A percentile compares a stretch with the other conserved stretches of the same genome.
Evolutionary conservation across 1,140 invertebrate species (phyloP).

Genomic region (Atta colombica): DNA sequence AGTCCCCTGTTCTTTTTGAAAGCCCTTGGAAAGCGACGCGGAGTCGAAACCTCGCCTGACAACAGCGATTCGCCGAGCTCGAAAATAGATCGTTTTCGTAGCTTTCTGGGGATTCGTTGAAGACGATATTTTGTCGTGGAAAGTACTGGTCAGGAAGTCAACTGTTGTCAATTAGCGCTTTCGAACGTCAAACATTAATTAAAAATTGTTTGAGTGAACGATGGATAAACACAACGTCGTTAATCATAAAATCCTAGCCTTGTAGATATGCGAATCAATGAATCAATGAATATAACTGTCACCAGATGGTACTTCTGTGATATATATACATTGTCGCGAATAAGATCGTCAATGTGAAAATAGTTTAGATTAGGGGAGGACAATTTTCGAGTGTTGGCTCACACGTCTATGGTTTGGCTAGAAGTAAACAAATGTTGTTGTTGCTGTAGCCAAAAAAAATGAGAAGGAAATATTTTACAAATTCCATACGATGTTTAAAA

Average conservation of each 20-base stretch:
- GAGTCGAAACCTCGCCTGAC: conserved; percentile 51
- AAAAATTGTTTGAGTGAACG: not conserved
- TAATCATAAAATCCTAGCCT: no score
- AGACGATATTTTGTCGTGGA: not conserved
- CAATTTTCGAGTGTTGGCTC: not conserved
- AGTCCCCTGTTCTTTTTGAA: conserved; percentile 40
- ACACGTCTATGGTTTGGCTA: not conserved
- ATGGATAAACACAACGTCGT: not conserved
- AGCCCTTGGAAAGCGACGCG: conserved; percentile 41
- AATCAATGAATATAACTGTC: not conserved
- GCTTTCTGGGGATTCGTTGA: conserved; percentile 38
- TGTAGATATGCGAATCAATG: not conserved
- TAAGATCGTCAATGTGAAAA: conserved; percentile 4
- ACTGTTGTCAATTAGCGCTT: not conserved
- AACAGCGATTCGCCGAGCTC: conserved; percentile 71
- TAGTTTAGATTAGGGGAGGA: conserved; percentile 2
- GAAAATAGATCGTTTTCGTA: conserved; percentile 71
- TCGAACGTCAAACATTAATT: not conserved
- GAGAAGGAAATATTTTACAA: not conserved
- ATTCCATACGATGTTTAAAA: not conserved
- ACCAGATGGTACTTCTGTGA: not conserved
- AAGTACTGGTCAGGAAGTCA: not conserved
- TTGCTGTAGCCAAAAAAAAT: conserved; percentile 7
- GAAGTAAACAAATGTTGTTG: conserved; percentile 17
- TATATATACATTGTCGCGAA: not conserved